phyloP scores from a whole-genome alignment of 2,113 vertebrate species.

The Colius striatus region DNA sequence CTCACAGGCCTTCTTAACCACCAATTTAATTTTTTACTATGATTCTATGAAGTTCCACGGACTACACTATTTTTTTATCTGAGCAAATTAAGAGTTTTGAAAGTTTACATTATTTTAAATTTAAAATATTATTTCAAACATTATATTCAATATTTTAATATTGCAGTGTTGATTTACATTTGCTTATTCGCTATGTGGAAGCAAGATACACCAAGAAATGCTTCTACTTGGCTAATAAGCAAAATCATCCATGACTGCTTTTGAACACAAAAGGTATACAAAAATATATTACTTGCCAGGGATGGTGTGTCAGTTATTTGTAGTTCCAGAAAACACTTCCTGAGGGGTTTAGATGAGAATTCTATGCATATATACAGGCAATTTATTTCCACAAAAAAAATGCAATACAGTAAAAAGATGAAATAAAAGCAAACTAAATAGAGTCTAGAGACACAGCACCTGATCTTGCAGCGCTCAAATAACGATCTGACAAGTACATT shows the following conservation, averaged over 20 bases:
- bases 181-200: conserved; percentile 20
- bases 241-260: not conserved
- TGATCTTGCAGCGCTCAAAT: conserved; percentile 16
- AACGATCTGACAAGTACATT: not conserved
- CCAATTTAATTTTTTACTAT: not conserved
- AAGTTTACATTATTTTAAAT: conserved; percentile 21
- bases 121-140: conserved; percentile 16
- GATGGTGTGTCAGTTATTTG: not conserved
- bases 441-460: conserved; percentile 10
- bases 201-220: not conserved
- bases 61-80: not conserved
- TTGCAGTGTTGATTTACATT: conserved; percentile 5
- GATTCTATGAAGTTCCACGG: conserved; percentile 18
- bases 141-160: conserved; percentile 11
- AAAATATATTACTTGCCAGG: not conserved
- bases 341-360: conserved; percentile 31
- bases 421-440: conserved; percentile 42
- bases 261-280: not conserved
- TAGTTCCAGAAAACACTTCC: conserved; percentile 24
- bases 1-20: not conserved
- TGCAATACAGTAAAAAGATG: not conserved
- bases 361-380: not conserved
- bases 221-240: not conserved
- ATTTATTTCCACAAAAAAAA: conserved; percentile 41
- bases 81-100: conserved; percentile 1